Conservation (phyloP, 2,888 invertebrate species). For the Hypsopygia costalis region DNA sequence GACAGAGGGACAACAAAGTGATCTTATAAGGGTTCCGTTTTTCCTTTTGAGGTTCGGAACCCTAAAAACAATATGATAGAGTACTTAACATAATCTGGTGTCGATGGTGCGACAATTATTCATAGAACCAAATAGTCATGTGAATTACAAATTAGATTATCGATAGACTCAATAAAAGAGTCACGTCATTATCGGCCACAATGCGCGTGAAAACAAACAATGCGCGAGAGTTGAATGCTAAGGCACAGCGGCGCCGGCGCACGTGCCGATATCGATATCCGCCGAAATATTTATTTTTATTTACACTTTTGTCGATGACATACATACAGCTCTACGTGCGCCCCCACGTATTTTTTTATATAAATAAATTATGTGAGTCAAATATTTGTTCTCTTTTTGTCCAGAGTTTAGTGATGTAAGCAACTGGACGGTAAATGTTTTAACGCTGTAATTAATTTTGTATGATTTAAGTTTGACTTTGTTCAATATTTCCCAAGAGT, state of each 20-base stretch:
- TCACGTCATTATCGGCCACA: slow-evolving; percentile 48
- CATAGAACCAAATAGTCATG: background rate
- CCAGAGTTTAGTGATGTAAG: background rate
- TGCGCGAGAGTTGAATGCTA: slow-evolving; percentile 61
- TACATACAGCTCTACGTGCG: slow-evolving; percentile 20
- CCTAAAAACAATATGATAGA: too few relatives aligned
- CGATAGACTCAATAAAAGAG: slow-evolving; percentile 54
- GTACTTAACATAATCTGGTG: too few relatives aligned
- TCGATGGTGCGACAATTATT: too few relatives aligned
- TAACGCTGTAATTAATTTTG: too few relatives aligned
- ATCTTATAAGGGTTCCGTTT: too few relatives aligned
- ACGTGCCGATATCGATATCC: slow-evolving; percentile 54
- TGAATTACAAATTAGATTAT: slow-evolving; percentile 12
- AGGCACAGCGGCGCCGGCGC: slow-evolving; percentile 55
- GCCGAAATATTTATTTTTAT: slow-evolving; percentile 68
- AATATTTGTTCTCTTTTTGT: background rate
- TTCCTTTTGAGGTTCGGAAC: too few relatives aligned
- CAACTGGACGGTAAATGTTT: background rate
- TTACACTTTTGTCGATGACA: slow-evolving; percentile 46
- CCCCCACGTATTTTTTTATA: background rate
- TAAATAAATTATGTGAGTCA: background rate
- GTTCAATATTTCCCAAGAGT: too few relatives aligned
- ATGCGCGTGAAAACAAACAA: slow-evolving; percentile 62
- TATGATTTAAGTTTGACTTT: too few relatives aligned
- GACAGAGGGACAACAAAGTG: too few relatives aligned